These are phyloP conservation scores for Octopus sinensis DNA, from an alignment of 1,140 invertebrate genomes.

Conservation along the genomic window DNA sequence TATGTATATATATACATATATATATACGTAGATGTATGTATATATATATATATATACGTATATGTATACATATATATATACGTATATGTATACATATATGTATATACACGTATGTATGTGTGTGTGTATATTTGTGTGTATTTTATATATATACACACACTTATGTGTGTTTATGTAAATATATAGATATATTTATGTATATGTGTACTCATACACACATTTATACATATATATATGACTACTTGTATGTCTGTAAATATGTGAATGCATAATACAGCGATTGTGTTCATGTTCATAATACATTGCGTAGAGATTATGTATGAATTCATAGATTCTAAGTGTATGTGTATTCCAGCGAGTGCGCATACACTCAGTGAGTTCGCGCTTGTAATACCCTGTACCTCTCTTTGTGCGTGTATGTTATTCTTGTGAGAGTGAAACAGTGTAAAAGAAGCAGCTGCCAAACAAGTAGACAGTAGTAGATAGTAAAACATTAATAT, in stretches of 20 bases:
- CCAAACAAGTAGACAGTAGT: too few species aligned
- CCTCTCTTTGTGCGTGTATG: too few species aligned
- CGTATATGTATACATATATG: neutral
- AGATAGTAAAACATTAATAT: too few species aligned
- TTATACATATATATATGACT: neutral
- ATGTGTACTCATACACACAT: neutral
- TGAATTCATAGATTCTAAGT: too few species aligned
- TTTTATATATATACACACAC: neutral
- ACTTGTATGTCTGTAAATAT: neutral
- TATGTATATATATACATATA: neutral
- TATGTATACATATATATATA: neutral
- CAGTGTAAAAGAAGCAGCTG: too few species aligned
- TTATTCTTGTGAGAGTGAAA: too few species aligned
- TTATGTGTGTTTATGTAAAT: neutral
- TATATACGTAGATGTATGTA: neutral
- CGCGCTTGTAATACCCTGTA: too few species aligned
- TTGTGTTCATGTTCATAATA: too few species aligned
- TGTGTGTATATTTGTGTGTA: neutral
- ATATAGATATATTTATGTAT: neutral
- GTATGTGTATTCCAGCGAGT: too few species aligned
- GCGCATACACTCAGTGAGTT: too few species aligned
- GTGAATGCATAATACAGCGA: too few species aligned
- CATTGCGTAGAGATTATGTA: too few species aligned
- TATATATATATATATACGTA: neutral
- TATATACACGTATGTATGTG: neutral